Conservation (phyloP, 1,140 invertebrate genomes). For the Pseudoatta argentina region DNA sequence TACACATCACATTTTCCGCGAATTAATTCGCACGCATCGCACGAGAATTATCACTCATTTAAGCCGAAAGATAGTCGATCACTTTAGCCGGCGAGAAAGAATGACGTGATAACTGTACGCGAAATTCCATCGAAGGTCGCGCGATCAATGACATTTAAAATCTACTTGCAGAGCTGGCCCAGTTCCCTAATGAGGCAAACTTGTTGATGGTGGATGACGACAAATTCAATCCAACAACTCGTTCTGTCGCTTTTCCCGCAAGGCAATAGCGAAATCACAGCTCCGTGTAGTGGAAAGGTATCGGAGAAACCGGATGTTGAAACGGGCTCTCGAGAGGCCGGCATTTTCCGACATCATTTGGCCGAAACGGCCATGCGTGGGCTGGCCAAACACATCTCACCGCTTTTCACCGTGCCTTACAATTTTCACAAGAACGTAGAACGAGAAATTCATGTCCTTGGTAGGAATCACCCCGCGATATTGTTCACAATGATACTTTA, state of each 20-base stretch:
- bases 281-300: background rate
- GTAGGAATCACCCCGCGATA: background rate
- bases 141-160: conserved; percentile 62
- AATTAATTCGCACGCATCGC: conserved; percentile 34
- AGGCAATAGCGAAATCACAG: background rate
- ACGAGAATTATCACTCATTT: conserved; percentile 46
- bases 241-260: background rate
- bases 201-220: conserved; percentile 37
- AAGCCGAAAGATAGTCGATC: conserved; percentile 8
- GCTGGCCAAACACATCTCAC: conserved; percentile 59
- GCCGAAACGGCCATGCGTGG: conserved; percentile 74
- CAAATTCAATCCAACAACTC: background rate
- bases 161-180: conserved; percentile 27
- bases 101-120: conserved; percentile 27
- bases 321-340: conserved; percentile 64
- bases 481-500: background rate
- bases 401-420: conserved; percentile 40
- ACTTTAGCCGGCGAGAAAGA: conserved; percentile 15
- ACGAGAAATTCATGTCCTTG: background rate
- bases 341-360: conserved; percentile 75
- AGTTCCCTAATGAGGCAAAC: conserved; percentile 52
- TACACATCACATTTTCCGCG: conserved; percentile 63
- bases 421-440: background rate
- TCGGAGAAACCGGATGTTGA: conserved; percentile 47
- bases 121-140: conserved; percentile 59